Percentiles rank a stretch among this genome's conserved stretches.
phyloP scores from a whole-genome alignment of 2,888 invertebrate species.

The Mycalesis mineus region DNA sequence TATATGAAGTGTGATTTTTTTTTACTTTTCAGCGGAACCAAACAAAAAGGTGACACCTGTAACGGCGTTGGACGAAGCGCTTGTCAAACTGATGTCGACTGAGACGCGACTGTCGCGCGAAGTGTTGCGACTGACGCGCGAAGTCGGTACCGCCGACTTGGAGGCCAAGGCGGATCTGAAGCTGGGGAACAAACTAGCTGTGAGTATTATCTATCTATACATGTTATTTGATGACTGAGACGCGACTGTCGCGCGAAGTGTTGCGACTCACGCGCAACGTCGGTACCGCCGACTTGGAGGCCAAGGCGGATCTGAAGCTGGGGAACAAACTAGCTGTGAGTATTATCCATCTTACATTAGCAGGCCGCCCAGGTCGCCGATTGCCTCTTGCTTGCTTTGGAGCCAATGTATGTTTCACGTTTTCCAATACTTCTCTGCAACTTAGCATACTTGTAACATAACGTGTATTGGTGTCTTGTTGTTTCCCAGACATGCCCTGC shows the following conservation, averaged over 20 bases:
- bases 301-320: constrained; percentile 48
- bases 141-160: constrained; percentile 42
- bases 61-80: constrained; percentile 55
- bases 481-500: too few species aligned
- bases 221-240: constrained; percentile 38
- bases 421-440: too few species aligned
- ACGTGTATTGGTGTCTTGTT: too few species aligned
- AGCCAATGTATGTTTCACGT: too few species aligned
- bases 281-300: constrained; percentile 46
- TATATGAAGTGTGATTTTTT: neutral
- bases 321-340: constrained; percentile 62
- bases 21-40: constrained; percentile 48
- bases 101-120: constrained; percentile 51
- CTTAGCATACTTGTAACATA: too few species aligned
- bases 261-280: constrained; percentile 46
- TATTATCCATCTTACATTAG: too few species aligned
- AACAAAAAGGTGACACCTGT: constrained; percentile 52
- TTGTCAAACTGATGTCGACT: constrained; percentile 51
- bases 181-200: constrained; percentile 56
- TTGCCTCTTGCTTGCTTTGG: too few species aligned
- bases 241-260: constrained; percentile 47
- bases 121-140: constrained; percentile 43
- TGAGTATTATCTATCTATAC: constrained; percentile 37
- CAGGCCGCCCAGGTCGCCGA: too few species aligned
- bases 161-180: constrained; percentile 55